Evolutionary conservation across 1,140 invertebrate species (phyloP).

Genomic region (Oscheius sp.): DNA sequence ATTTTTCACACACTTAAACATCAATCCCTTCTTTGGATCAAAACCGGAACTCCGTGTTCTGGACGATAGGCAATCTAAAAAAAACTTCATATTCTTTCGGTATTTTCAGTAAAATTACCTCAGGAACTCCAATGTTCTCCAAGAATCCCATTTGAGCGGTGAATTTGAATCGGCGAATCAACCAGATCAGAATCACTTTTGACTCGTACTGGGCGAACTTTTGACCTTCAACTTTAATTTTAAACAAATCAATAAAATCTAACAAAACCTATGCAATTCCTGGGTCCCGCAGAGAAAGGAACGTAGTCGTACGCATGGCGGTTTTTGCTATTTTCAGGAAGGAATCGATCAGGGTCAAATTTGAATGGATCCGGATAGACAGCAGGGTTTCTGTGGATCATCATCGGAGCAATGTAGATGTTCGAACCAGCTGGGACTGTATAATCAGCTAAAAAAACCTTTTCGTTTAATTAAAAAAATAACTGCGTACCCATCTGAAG

Average conservation of each 20-base stretch:
- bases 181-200: slow-evolving; percentile 10
- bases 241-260: neutral
- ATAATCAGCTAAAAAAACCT: slow-evolving; percentile 59
- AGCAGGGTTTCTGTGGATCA: slow-evolving; percentile 73
- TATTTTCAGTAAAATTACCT: no score
- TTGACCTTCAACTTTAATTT: no score
- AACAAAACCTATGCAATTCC: slow-evolving; percentile 60
- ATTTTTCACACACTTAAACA: no score
- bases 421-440: slow-evolving; percentile 69
- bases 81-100: no score
- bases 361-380: slow-evolving; percentile 76
- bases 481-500: slow-evolving; percentile 63
- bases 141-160: neutral
- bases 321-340: slow-evolving; percentile 72
- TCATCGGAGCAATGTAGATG: slow-evolving; percentile 68
- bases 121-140: neutral
- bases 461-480: neutral
- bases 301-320: slow-evolving; percentile 61
- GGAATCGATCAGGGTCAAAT: slow-evolving; percentile 86
- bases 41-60: no score
- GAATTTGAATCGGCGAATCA: slow-evolving; percentile 9
- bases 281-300: slow-evolving; percentile 59
- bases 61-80: no score
- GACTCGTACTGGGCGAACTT: slow-evolving; percentile 26
- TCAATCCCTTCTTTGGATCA: no score